A percentile compares a stretch with the other conserved stretches of the same genome.
phyloP scores from a whole-genome alignment of 35 echinoderm and acorn worm species.

The Apostichopus californicus region DNA sequence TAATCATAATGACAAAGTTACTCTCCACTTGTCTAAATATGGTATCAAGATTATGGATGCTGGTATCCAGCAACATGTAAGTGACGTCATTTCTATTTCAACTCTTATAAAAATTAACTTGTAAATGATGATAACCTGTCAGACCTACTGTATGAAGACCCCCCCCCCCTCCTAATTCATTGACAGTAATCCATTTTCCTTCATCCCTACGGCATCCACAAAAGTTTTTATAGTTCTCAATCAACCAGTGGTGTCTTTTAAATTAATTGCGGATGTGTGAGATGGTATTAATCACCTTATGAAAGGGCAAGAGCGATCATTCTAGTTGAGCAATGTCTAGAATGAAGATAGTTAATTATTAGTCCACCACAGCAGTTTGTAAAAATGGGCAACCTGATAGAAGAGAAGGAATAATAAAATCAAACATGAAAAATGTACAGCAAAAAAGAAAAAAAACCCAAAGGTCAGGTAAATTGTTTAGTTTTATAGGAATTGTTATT shows the following conservation, averaged over 20 bases:
- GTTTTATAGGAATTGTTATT: neutral
- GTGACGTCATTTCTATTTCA: neutral
- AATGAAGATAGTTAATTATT: neutral
- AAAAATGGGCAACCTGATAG: neutral
- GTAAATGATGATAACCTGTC: too few relatives aligned
- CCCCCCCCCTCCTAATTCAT: too few relatives aligned
- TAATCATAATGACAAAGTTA: slow-evolving; percentile 66
- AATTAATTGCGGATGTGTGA: too few relatives aligned
- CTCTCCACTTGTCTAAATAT: slow-evolving; percentile 86
- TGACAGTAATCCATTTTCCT: too few relatives aligned
- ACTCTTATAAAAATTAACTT: too few relatives aligned
- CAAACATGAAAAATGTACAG: too few relatives aligned
- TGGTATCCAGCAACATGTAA: neutral
- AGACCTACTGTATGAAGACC: too few relatives aligned
- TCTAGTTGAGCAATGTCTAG: neutral
- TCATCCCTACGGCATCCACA: too few relatives aligned
- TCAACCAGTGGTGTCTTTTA: too few relatives aligned
- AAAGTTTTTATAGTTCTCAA: too few relatives aligned
- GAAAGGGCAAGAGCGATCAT: too few relatives aligned
- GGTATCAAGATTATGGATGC: slow-evolving; percentile 83
- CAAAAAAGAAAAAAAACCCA: neutral
- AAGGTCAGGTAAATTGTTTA: neutral
- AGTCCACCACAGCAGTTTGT: neutral
- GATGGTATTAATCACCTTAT: too few relatives aligned
- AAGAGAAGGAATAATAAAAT: neutral